Percentiles rank a stretch among this genome's conserved stretches.
Conservation (phyloP, 2,888 invertebrate genomes). For the Mesochorus sp. region DNA sequence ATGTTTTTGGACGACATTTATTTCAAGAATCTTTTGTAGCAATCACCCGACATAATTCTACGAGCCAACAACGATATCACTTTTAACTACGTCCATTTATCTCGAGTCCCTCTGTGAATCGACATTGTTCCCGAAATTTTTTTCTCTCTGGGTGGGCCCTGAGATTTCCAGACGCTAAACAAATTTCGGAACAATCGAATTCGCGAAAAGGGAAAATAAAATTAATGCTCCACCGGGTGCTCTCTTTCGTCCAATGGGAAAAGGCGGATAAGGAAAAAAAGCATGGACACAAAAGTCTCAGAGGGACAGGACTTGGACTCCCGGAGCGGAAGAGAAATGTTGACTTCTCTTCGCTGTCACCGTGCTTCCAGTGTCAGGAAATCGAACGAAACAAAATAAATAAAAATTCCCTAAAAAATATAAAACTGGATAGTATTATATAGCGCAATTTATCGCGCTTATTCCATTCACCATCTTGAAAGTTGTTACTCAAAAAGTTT, state of each 20-base stretch:
- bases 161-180: constrained; percentile 11
- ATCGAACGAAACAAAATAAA: no score
- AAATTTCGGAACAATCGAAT: constrained; percentile 53
- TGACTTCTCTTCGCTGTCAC: no score
- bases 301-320: background rate
- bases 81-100: constrained; percentile 53
- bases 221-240: background rate
- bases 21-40: background rate
- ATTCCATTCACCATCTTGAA: no score
- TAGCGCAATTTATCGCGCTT: no score
- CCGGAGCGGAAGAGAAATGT: no score
- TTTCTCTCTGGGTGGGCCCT: constrained; percentile 56
- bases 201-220: constrained; percentile 30
- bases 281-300: background rate
- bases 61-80: constrained; percentile 12
- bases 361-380: no score
- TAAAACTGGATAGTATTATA: no score
- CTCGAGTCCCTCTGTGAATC: constrained; percentile 34
- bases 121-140: constrained; percentile 39
- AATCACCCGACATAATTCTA: background rate
- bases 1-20: background rate
- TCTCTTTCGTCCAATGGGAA: background rate
- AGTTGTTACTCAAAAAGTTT: no score
- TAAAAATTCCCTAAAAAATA: no score
- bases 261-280: background rate